Evolutionary conservation across 2,113 vertebrate genomes (phyloP).

Genomic region (Gymnogyps californianus): DNA sequence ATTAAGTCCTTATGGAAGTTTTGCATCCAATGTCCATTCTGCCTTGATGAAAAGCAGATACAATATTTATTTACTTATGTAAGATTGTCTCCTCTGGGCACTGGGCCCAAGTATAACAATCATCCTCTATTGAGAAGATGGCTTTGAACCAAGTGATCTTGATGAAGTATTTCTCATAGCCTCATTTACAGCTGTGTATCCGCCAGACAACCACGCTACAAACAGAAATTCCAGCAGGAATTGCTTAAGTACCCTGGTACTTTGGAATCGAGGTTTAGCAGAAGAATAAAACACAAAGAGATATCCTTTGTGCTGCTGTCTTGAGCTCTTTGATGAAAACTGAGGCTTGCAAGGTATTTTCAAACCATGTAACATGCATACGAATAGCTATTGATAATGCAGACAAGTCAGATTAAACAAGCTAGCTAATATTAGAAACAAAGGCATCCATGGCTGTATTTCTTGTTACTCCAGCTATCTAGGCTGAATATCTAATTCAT

Average conservation of each 20-base stretch:
- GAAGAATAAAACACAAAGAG: not conserved
- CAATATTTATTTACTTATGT: constrained; percentile 21
- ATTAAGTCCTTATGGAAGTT: not conserved
- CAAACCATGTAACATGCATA: not conserved
- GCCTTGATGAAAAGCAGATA: not conserved
- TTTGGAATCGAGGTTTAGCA: not conserved
- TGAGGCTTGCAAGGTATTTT: constrained; percentile 3
- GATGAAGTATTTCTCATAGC: constrained; percentile 18
- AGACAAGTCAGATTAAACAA: constrained; percentile 7
- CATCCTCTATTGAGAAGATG: not conserved
- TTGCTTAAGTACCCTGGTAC: not conserved
- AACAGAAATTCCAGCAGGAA: constrained; percentile 19
- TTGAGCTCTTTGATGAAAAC: not conserved
- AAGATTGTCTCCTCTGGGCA: not conserved
- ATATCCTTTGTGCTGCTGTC: not conserved
- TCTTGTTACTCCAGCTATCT: not conserved
- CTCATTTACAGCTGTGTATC: constrained; percentile 27
- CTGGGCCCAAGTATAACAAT: not conserved
- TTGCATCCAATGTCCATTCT: not conserved
- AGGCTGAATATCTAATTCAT: not conserved
- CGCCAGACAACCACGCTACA: constrained; percentile 30
- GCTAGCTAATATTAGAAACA: not conserved
- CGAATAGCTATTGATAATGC: not conserved
- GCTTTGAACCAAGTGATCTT: constrained; percentile 36
- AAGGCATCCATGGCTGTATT: not conserved